Evolutionary conservation across 2,113 vertebrate species (phyloP), one percentile per base, ranked within the genome.

Genomic region (Indri indri): DNA sequence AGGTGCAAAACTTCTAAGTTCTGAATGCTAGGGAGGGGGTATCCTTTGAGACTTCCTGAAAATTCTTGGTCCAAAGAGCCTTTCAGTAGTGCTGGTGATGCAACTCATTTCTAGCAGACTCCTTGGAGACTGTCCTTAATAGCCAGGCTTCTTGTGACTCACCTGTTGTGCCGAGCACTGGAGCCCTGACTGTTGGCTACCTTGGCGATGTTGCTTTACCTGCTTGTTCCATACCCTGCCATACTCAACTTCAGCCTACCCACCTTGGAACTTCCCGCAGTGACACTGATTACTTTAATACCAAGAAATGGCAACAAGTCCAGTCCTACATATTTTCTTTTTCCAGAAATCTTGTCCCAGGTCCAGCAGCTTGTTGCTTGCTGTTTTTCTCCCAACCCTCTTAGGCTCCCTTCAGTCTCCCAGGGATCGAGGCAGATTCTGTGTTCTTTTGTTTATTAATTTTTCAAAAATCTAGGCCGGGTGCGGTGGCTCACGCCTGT

Each of bases 401-500:
- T 57, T 16, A 68, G 17, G 10, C 11, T 74, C 8, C 32, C 25
- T 74, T 59, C 12, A 25, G 40, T 66, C 37, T 79, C 37, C 34
- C 42, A 85, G 76, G 45, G 65, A 70, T 84, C 2, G 3, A 68
- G 20, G 45, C 5, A 73, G 13, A 10, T 7, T 47, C 40, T 59
- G 68, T 17, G 65, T 71, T 20, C 40, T 92, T 88, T 34, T 65
- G 20, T 82, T 68, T 79, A 47, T 42, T 65, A 8, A 61, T 27
- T 66, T 80, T 63, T 85, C 6, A 57, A 57, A 96, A 85, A n/a
- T 61, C 18, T 77, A n/a, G n/a, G n/a, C n/a, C n/a, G n/a, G n/a
- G n/a, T n/a, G n/a, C n/a, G n/a, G n/a, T n/a, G n/a, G n/a, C n/a
- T n/a, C n/a, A n/a, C n/a, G n/a, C n/a, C n/a, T n/a, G n/a, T n/a